Percentiles rank a stretch among this genome's conserved stretches.
Evolutionary conservation across 2,113 vertebrate genomes (phyloP).

Genomic region (Columba livia): DNA sequence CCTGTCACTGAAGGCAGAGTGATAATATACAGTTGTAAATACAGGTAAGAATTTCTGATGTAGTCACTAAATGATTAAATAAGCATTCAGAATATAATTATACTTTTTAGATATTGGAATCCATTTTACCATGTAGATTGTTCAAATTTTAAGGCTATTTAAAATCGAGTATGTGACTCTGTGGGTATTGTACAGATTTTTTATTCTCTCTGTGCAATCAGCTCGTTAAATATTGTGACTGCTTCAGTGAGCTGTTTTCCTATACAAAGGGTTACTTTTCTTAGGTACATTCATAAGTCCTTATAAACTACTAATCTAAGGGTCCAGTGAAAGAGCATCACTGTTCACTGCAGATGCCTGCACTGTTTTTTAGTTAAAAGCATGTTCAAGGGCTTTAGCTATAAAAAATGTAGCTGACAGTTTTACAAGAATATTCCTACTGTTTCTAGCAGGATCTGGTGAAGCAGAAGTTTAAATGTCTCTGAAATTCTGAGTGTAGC

Average conservation of each 20-base stretch:
- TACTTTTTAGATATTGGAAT: neutral
- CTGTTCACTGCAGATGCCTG: neutral
- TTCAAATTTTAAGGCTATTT: neutral
- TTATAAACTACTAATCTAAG: neutral
- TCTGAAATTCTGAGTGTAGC: neutral
- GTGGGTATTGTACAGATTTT: neutral
- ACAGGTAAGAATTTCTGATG: slow-evolving; percentile 77
- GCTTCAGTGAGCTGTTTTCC: neutral
- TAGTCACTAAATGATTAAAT: neutral
- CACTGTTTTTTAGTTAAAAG: neutral
- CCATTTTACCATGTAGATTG: neutral
- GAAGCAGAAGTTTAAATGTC: neutral
- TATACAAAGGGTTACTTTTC: neutral
- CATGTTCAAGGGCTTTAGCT: neutral
- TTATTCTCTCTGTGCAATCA: neutral
- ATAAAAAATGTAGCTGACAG: neutral
- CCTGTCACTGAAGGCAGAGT: slow-evolving; percentile 72
- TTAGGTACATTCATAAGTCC: neutral
- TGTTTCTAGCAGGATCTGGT: neutral
- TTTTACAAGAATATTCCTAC: neutral
- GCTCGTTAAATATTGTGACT: neutral
- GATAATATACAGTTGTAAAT: slow-evolving; percentile 88
- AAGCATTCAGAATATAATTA: neutral
- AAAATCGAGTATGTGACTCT: neutral
- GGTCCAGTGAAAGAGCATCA: neutral